Percentiles rank a stretch among this genome's conserved stretches.
phyloP scores from a whole-genome alignment of 2,797 vertebrate genomes.

The Microctenopoma steveboyesi region DNA sequence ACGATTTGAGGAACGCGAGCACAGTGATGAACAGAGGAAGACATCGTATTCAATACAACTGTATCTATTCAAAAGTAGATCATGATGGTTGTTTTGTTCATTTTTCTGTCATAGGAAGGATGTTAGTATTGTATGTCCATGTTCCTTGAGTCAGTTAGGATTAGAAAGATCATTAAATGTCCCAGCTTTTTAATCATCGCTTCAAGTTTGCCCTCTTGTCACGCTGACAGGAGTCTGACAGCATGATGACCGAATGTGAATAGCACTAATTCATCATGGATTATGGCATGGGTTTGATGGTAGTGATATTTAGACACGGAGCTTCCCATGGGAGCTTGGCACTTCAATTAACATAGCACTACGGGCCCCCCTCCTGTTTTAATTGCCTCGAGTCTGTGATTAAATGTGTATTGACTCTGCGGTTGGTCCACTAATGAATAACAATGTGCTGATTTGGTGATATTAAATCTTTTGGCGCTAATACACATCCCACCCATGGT shows the following conservation, averaged over 20 bases:
- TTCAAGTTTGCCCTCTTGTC: conserved; percentile 73
- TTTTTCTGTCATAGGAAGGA: conserved; percentile 22
- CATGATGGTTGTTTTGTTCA: conserved; percentile 7
- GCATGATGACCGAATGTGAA: conserved; percentile 68
- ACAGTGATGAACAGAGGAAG: conserved; percentile 4
- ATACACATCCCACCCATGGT: conserved; percentile 75
- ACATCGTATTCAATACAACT: not conserved
- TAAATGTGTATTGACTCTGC: conserved; percentile 87
- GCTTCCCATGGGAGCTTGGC: conserved; percentile 80
- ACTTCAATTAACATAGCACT: conserved; percentile 84
- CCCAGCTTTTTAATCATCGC: conserved; percentile 65
- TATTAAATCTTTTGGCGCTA: conserved; percentile 82
- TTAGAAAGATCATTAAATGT: conserved; percentile 51
- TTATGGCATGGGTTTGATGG: conserved; percentile 74
- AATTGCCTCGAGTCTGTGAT: conserved; percentile 87
- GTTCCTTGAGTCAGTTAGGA: conserved; percentile 44
- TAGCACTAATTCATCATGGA: conserved; percentile 69
- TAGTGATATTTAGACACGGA: conserved; percentile 82
- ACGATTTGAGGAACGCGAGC: conserved; percentile 30
- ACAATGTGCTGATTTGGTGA: conserved; percentile 85
- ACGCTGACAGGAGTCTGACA: conserved; percentile 71
- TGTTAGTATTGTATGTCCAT: conserved; percentile 13
- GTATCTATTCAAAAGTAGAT: not conserved
- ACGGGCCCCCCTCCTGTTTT: conserved; percentile 78
- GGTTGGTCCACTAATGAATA: conserved; percentile 86